These are phyloP conservation scores for Lutraria lutraria DNA, from an alignment of 2,888 invertebrate genomes.

Conservation along the genomic window DNA sequence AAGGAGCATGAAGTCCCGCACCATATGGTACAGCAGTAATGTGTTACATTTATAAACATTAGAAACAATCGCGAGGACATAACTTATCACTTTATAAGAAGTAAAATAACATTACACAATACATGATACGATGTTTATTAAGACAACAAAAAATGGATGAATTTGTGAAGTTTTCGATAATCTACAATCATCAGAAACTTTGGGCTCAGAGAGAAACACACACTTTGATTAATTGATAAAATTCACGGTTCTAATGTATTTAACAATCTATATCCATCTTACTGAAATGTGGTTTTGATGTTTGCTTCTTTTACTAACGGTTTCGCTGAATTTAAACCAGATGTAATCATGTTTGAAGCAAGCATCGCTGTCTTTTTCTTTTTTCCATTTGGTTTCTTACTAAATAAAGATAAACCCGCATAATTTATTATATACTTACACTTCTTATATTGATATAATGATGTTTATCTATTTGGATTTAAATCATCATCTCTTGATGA, in stretches of 20 bases:
- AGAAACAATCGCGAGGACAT: too few relatives aligned
- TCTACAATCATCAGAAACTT: neutral
- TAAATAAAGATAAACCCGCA: too few relatives aligned
- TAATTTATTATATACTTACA: too few relatives aligned
- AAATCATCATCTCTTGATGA: too few relatives aligned
- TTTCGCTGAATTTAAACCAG: neutral
- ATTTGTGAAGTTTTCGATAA: neutral
- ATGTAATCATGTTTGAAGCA: neutral
- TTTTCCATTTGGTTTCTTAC: too few relatives aligned
- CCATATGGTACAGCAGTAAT: neutral
- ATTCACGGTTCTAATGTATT: neutral
- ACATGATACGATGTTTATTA: neutral
- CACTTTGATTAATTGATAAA: slow-evolving; percentile 8
- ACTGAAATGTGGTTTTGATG: slow-evolving; percentile 11
- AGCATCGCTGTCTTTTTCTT: neutral
- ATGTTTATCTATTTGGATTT: too few relatives aligned
- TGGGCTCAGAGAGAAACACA: neutral
- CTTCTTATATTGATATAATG: too few relatives aligned
- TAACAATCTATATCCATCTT: neutral
- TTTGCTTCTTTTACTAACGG: neutral
- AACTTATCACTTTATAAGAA: too few relatives aligned
- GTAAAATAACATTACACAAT: too few relatives aligned
- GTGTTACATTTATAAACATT: too few relatives aligned
- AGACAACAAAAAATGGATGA: neutral
- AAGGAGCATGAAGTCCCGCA: neutral